Evolutionary conservation across 1,140 invertebrate genomes (phyloP).

Genomic region (Penaeus chinensis): DNA sequence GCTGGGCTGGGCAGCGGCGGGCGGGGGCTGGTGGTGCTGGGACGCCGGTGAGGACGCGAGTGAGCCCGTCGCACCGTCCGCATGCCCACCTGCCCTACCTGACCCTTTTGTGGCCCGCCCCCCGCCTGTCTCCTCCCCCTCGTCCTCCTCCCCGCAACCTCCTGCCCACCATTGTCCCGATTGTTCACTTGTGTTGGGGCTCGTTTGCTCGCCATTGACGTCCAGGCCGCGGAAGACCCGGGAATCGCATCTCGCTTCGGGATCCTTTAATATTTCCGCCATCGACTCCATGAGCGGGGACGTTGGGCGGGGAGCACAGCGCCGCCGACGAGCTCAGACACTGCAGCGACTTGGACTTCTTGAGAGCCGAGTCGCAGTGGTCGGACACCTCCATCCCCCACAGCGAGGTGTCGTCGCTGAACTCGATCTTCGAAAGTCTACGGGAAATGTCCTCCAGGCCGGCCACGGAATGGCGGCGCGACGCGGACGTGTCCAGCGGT

Average conservation of each 20-base stretch:
- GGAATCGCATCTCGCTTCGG: not conserved
- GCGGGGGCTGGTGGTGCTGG: slow-evolving; percentile 30
- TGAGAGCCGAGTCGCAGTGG: slow-evolving; percentile 16
- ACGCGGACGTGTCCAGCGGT: not conserved
- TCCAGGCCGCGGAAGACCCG: not conserved
- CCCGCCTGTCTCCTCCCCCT: slow-evolving; percentile 14
- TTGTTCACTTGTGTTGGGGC: slow-evolving; percentile 41
- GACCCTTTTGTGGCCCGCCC: slow-evolving; percentile 42
- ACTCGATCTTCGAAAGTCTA: slow-evolving; percentile 25
- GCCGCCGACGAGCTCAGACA: slow-evolving; percentile 17
- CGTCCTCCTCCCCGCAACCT: not conserved
- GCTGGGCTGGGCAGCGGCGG: slow-evolving; percentile 18
- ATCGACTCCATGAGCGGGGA: slow-evolving; percentile 49
- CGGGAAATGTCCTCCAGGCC: slow-evolving; percentile 58
- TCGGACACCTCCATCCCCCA: slow-evolving; percentile 36
- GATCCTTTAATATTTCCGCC: slow-evolving; percentile 45
- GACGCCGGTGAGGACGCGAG: slow-evolving; percentile 21
- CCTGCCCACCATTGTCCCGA: slow-evolving; percentile 41
- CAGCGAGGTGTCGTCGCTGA: slow-evolving; percentile 36
- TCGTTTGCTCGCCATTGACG: slow-evolving; percentile 14
- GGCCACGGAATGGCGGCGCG: slow-evolving; percentile 59
- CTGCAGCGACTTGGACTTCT: slow-evolving; percentile 46
- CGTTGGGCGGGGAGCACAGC: not conserved
- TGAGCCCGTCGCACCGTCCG: slow-evolving; percentile 40
- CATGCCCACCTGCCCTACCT: slow-evolving; percentile 53